Evolutionary conservation across 2,888 invertebrate species (phyloP), one percentile per base, ranked within the genome.

Genomic region (Phyto melanocephala): DNA sequence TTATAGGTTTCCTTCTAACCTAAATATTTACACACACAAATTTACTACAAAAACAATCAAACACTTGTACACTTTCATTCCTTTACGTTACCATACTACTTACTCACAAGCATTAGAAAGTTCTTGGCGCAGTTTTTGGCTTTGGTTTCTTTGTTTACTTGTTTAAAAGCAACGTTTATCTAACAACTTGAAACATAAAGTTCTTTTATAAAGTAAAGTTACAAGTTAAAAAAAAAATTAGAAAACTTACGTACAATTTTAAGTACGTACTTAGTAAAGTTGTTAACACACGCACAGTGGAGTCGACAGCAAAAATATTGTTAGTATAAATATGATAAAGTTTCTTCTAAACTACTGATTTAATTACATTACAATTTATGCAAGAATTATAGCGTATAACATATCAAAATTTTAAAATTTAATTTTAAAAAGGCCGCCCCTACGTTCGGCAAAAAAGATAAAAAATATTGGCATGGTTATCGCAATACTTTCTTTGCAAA

Each of bases 71-170:
- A 81, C 75, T 79, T 75, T 75, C 74, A 52, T 52, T 70, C 74
- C 50, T 67, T 60, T 65, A n/a, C 13, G 1, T n/a, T n/a, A n/a
- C n/a, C n/a, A n/a, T n/a, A n/a, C 20, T 28, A 20, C 24, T 74
- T 70, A 62, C 24, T 58, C 4, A 62, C 60, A 45, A 60, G 54
- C 60, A 60, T 82, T 78, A 78, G 67, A 75, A 75, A 78, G 70
- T 71, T 79, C 47, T 67, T 60, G 62, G 63, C 13, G 15, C 8
- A 56, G n/a, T n/a, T 33, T 22, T 37, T 37, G 15, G 15, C 37
- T 22, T 20, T 42, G 15, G 7, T 28, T 63, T 63, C 2, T 1
- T 45, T 45, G 28, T 8, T 45, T 52, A 45, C 15, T 13, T 42
- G 40, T 67, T 42, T 45, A 63, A 70, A 42, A 54, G 62, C 45